A percentile compares a stretch with the other conserved stretches of the same genome.
Conservation (phyloP, 2,797 vertebrate genomes). For the Enteromius unitaeniatus region DNA sequence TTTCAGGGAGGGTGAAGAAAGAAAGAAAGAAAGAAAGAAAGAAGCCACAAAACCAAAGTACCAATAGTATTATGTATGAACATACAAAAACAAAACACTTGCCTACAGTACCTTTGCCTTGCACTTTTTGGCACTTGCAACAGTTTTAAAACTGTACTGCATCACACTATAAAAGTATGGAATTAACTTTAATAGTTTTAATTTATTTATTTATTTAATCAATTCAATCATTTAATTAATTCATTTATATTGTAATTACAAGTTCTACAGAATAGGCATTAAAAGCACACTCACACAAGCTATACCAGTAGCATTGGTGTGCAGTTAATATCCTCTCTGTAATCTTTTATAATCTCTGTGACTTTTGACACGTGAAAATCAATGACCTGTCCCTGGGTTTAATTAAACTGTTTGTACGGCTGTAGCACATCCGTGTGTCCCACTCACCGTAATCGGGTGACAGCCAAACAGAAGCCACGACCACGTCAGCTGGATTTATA, state of each 20-base stretch:
- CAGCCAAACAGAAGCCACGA: not conserved
- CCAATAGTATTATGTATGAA: too few species aligned
- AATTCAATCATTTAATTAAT: too few species aligned
- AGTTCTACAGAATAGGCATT: not conserved
- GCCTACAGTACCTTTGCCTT: not conserved
- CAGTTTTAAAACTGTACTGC: not conserved
- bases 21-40: too few species aligned
- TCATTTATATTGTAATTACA: not conserved
- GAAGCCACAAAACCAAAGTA: too few species aligned
- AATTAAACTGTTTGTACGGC: constrained; percentile 30
- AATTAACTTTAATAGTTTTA: not conserved
- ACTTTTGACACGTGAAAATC: constrained; percentile 43
- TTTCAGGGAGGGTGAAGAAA: too few species aligned
- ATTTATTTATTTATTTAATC: not conserved
- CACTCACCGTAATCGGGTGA: not conserved
- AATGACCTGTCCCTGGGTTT: constrained; percentile 41
- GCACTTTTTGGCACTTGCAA: not conserved
- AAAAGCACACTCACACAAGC: not conserved
- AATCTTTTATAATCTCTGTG: constrained; percentile 46
- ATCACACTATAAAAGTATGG: not conserved
- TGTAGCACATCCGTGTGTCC: not conserved
- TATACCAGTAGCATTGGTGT: not conserved
- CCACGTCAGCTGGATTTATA: not conserved
- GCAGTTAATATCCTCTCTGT: constrained; percentile 3
- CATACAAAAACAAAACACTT: not conserved